A percentile compares a stretch with the other conserved stretches of the same genome.
Conservation (phyloP, 2,888 invertebrate genomes). For the Laothoe populi region DNA sequence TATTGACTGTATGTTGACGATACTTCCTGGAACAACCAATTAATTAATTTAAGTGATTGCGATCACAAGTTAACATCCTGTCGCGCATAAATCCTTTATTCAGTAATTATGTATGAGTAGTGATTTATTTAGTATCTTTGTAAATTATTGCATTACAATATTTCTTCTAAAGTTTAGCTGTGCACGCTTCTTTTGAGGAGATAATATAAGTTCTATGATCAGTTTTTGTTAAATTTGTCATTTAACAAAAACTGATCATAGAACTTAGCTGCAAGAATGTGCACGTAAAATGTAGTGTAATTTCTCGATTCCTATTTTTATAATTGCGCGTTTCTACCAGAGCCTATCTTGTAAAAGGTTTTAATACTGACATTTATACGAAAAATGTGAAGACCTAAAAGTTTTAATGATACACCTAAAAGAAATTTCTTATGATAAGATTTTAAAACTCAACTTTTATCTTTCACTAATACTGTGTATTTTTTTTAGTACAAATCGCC, state of each 20-base stretch:
- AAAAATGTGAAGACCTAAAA: neutral
- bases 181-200: neutral
- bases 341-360: neutral
- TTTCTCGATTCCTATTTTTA: too few species aligned
- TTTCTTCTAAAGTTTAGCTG: neutral
- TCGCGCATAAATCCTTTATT: slow-evolving; percentile 7
- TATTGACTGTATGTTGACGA: too few species aligned
- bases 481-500: neutral
- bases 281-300: neutral
- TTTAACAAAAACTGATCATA: too few species aligned
- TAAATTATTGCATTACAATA: neutral
- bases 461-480: neutral
- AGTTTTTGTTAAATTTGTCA: neutral
- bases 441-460: neutral
- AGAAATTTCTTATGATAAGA: neutral
- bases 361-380: neutral
- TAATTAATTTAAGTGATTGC: slow-evolving; percentile 81
- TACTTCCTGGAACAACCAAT: slow-evolving; percentile 70
- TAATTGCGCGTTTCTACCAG: neutral
- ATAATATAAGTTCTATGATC: neutral
- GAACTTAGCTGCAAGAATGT: neutral
- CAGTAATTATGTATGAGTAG: slow-evolving; percentile 8
- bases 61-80: slow-evolving; percentile 41
- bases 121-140: slow-evolving; percentile 11
- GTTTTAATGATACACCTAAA: slow-evolving; percentile 14